These are phyloP conservation scores for Heterocephalus glaber DNA, from an alignment of 2,113 vertebrate genomes.

Conservation along the genomic window DNA sequence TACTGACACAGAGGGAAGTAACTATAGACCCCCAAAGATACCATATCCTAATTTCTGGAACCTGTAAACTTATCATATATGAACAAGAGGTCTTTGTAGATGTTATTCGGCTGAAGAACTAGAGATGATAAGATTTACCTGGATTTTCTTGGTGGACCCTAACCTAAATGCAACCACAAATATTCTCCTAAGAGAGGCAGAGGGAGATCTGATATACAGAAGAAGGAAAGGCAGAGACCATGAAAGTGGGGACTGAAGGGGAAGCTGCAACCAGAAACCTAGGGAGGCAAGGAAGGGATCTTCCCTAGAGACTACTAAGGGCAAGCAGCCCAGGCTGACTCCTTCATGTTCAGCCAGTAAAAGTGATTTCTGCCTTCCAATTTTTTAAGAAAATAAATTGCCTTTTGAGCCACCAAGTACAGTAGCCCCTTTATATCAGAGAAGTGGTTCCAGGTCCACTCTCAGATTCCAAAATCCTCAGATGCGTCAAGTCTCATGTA, in stretches of 20 bases:
- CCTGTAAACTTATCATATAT: not conserved
- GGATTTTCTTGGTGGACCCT: too few species aligned
- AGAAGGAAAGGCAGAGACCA: too few species aligned
- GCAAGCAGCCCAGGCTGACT: accelerated
- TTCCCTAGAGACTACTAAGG: not conserved
- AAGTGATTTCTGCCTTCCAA: not conserved
- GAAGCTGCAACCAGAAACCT: not conserved
- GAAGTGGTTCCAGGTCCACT: not conserved
- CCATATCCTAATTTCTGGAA: not conserved
- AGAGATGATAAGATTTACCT: not conserved
- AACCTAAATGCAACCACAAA: not conserved
- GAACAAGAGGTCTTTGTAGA: not conserved
- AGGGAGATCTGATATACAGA: not conserved
- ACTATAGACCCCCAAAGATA: not conserved
- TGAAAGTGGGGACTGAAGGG: not conserved
- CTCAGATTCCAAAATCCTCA: not conserved
- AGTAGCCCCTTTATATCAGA: not conserved
- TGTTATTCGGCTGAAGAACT: not conserved
- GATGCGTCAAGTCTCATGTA: not conserved
- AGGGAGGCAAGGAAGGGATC: not conserved
- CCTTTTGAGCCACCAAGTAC: not conserved
- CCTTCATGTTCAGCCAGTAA: not conserved
- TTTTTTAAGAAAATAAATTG: not conserved
- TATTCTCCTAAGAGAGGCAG: not conserved
- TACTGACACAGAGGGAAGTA: not conserved